Base-by-base conservation (phyloP, 2,888 invertebrate species). In the Melieria omissa region DNA sequence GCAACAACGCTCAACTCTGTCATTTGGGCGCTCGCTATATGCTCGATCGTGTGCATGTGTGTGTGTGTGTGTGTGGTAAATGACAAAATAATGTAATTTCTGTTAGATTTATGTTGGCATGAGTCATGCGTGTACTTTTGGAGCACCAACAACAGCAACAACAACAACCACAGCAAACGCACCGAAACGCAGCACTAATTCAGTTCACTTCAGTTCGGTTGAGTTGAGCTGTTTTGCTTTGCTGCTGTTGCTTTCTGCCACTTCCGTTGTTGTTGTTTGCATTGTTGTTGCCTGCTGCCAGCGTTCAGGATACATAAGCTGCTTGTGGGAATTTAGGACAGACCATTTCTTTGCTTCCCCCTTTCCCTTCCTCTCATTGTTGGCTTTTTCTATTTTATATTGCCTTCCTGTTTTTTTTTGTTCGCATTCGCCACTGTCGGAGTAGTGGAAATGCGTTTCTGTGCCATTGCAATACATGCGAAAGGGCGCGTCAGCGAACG, bases 21-120 rank as follows among this genome's bases (percentile, higher is more conserved):
- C 29, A 9, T 62, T 12, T 69, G n/a, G 41, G 69, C 46, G 44
- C 44, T 6, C n/a, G 14, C 12, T 47, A 74, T 77, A 77, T 80
- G 79, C 79, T 80, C 78, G 79, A 79, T 78, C 79, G 75, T 79
- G 79, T 45, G n/a, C 45, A 41, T 77, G 68, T 76, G 73, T 74
- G 71, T 69, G 74, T 65, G 75, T 72, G 73, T 72, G 73, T 74
- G 69, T 63, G 14, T 73, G 62, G 66, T 64, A 72, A 73, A 74
- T 74, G 73, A 65, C 72, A 73, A 74, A 73, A 73, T 74, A 73
- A 76, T 73, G 73, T 72, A 74, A 75, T 72, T 74, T 74, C 71
- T 14, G 60, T 73, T 75, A 70, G 70, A 76, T 75, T 76, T 75
- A 74, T 76, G 73, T 10, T 70, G 70, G 68, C 73, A 65, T 73